phyloP scores from a whole-genome alignment of 2,888 invertebrate species.

The Drosophila picticornis region DNA sequence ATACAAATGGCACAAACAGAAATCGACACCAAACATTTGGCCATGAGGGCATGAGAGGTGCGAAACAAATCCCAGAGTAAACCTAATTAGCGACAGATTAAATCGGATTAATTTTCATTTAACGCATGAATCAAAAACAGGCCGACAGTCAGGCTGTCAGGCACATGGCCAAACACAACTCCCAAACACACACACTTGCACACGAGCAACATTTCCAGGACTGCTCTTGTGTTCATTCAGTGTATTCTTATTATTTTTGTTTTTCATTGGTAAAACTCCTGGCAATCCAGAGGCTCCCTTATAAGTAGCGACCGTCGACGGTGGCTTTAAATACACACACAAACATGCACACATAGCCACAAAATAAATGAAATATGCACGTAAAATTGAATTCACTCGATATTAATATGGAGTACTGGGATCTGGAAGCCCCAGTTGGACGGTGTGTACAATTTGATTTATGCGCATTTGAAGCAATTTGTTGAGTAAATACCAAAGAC shows the following conservation, averaged over 20 bases:
- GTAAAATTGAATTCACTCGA: constrained; percentile 67
- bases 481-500: constrained; percentile 75
- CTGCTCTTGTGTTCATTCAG: constrained; percentile 28
- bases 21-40: constrained; percentile 44
- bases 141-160: constrained; percentile 60
- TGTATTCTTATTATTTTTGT: constrained; percentile 35
- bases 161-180: constrained; percentile 37
- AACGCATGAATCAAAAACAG: constrained; percentile 81
- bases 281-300: constrained; percentile 15
- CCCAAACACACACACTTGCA: background rate
- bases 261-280: constrained; percentile 6
- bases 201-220: constrained; percentile 27
- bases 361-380: constrained; percentile 71
- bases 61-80: constrained; percentile 80
- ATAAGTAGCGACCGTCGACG: constrained; percentile 42
- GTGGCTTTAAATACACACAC: constrained; percentile 59
- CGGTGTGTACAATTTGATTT: constrained; percentile 77
- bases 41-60: constrained; percentile 58
- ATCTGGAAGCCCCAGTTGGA: constrained; percentile 44
- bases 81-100: constrained; percentile 82
- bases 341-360: constrained; percentile 20
- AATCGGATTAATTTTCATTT: constrained; percentile 82
- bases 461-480: constrained; percentile 79
- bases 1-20: constrained; percentile 32
- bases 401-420: background rate